A percentile compares a stretch with the other conserved stretches of the same genome.
phyloP scores from a whole-genome alignment of 2,113 vertebrate species.

The Ornithorhynchus anatinus region DNA sequence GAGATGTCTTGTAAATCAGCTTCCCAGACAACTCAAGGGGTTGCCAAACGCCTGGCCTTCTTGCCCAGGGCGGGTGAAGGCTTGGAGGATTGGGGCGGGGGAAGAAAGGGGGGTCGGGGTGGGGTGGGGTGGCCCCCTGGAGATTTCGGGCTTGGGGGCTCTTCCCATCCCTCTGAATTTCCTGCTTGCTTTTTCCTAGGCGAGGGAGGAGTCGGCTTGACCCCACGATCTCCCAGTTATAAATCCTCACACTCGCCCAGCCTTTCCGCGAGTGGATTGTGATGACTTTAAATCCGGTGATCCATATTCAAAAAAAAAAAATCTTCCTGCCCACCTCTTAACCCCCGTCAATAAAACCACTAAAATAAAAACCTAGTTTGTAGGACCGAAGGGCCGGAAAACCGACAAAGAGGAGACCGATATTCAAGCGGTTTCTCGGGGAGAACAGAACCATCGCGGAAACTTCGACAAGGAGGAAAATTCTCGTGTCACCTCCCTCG shows the following conservation, averaged over 20 bases:
- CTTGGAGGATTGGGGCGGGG: neutral
- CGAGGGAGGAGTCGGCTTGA: too few relatives aligned
- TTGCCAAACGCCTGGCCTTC: neutral
- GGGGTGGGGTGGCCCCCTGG: neutral
- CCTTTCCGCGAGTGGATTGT: neutral
- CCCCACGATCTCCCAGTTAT: too few relatives aligned
- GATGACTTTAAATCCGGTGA: too few relatives aligned
- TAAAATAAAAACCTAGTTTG: too few relatives aligned
- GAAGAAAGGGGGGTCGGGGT: neutral
- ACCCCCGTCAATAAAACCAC: too few relatives aligned
- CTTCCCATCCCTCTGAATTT: neutral
- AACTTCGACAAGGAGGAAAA: neutral
- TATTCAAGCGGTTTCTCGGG: too few relatives aligned
- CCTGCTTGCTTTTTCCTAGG: neutral
- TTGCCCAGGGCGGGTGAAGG: neutral
- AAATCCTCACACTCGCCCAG: too few relatives aligned
- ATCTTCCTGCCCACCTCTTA: too few relatives aligned
- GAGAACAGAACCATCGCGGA: neutral
- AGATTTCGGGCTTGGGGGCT: neutral
- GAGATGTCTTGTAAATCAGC: slow-evolving; percentile 18
- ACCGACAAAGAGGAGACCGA: too few relatives aligned
- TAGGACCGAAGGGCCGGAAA: too few relatives aligned
- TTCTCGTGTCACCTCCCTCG: neutral
- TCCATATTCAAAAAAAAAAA: too few relatives aligned
- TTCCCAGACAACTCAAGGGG: neutral